These are phyloP conservation scores for Strongylocentrotus purpuratus DNA, from an alignment of 35 echinoderm and acorn worm species.

Conservation along the genomic window DNA sequence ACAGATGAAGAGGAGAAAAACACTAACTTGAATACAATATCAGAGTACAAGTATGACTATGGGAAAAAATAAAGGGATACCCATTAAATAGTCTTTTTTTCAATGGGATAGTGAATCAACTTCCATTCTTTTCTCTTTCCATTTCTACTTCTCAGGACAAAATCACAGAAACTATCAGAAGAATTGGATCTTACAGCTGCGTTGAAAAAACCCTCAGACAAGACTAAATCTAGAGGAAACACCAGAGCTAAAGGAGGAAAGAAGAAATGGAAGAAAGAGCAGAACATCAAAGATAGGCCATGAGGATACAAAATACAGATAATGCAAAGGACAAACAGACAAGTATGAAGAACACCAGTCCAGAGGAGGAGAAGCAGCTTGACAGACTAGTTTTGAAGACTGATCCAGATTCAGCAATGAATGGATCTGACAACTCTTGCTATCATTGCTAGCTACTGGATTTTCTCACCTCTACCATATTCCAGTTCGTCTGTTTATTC, in stretches of 20 bases:
- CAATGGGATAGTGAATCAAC: too few species aligned
- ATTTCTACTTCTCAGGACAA: neutral
- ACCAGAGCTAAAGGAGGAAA: conserved; percentile 19
- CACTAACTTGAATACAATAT: too few species aligned
- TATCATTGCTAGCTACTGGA: neutral
- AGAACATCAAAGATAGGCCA: conserved; percentile 43
- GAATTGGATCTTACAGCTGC: conserved; percentile 72
- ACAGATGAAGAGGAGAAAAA: neutral
- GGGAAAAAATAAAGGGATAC: too few species aligned
- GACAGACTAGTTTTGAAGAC: neutral
- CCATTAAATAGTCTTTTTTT: too few species aligned
- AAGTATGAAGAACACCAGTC: neutral
- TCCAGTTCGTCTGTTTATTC: too few species aligned
- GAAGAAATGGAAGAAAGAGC: conserved; percentile 71
- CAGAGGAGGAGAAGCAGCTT: neutral
- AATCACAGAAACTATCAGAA: conserved; percentile 29
- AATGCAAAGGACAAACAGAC: neutral
- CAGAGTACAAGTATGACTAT: too few species aligned
- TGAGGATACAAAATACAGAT: neutral
- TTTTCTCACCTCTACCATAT: neutral
- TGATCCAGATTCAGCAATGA: neutral
- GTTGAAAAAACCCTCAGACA: conserved; percentile 53
- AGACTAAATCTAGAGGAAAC: neutral
- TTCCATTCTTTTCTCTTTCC: too few species aligned
- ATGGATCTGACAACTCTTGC: neutral